These are phyloP conservation scores for Sicus ferrugineus DNA, from an alignment of 2,888 invertebrate genomes.

Conservation along the genomic window DNA sequence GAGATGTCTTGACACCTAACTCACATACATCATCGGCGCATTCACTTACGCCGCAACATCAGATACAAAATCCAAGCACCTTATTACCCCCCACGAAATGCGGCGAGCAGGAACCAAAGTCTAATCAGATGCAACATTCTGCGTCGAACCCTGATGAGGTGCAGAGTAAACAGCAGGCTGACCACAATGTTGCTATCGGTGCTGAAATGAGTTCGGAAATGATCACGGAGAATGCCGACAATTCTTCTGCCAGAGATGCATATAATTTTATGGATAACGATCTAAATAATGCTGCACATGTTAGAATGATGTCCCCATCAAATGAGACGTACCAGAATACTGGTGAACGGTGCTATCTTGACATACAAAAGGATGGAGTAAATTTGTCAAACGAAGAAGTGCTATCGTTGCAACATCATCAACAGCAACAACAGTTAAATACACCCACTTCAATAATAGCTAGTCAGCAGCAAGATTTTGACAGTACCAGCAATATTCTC, in stretches of 20 bases:
- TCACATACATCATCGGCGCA: conserved; percentile 59
- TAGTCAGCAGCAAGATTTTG: conserved; percentile 21
- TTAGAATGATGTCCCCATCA: conserved; percentile 50
- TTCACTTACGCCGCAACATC: conserved; percentile 57
- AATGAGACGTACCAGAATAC: conserved; percentile 14
- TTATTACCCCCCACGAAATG: conserved; percentile 44
- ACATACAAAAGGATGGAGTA: conserved; percentile 10
- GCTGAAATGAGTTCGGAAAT: conserved; percentile 29
- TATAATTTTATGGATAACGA: conserved; percentile 89
- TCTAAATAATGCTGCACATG: conserved; percentile 46
- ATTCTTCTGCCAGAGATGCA: conserved; percentile 70
- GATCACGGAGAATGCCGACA: conserved; percentile 27
- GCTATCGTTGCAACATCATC: conserved; percentile 19
- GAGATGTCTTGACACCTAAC: conserved; percentile 65
- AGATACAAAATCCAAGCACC: conserved; percentile 46
- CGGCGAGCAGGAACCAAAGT: conserved; percentile 42
- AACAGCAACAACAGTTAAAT: conserved; percentile 24
- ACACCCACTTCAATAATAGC: neutral
- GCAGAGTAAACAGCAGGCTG: conserved; percentile 35
- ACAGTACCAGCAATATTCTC: neutral
- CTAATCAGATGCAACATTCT: conserved; percentile 40
- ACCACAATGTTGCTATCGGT: conserved; percentile 30
- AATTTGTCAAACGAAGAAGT: conserved; percentile 1
- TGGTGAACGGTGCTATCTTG: conserved; percentile 10
- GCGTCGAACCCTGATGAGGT: conserved; percentile 17